Evolutionary conservation across 2,797 vertebrate species (phyloP).

Genomic region (Eurystomus glaucurus): DNA sequence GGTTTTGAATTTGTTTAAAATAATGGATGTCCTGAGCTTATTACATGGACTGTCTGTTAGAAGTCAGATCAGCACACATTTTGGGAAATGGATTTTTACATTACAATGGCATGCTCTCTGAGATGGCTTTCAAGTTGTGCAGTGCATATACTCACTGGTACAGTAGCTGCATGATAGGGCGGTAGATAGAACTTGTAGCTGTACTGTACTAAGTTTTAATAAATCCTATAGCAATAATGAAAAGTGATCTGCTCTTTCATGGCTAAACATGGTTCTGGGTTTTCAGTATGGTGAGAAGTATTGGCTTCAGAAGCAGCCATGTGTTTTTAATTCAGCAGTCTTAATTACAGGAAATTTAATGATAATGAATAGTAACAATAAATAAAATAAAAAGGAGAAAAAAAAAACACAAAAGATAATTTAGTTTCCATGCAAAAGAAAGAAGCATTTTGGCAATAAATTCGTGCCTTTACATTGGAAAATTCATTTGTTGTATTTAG

Average conservation of each 20-base stretch:
- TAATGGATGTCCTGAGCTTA: neutral
- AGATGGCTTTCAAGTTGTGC: neutral
- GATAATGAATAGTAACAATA: slow-evolving; percentile 71
- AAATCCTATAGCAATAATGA: slow-evolving; percentile 53
- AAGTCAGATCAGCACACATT: neutral
- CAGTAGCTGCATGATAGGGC: neutral
- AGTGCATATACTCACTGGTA: neutral
- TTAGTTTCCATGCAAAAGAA: slow-evolving; percentile 58
- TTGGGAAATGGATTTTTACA: neutral
- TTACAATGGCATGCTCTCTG: neutral
- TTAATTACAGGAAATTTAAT: slow-evolving; percentile 76
- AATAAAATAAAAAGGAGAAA: slow-evolving; percentile 21
- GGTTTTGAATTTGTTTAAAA: neutral
- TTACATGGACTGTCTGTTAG: neutral
- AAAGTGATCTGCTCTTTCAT: slow-evolving; percentile 49
- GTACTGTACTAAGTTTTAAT: slow-evolving; percentile 20
- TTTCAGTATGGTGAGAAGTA: slow-evolving; percentile 24
- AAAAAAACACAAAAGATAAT: slow-evolving; percentile 50
- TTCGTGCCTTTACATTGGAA: slow-evolving; percentile 41
- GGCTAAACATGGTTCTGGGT: slow-evolving; percentile 36
- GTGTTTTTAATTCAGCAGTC: slow-evolving; percentile 69
- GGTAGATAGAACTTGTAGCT: neutral
- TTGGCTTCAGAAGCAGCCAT: slow-evolving; percentile 47
- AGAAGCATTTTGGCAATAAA: slow-evolving; percentile 53
- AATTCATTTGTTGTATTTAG: slow-evolving; percentile 51